Base-by-base conservation (phyloP, 1,140 invertebrate species). In the Eupeodes corollae region DNA sequence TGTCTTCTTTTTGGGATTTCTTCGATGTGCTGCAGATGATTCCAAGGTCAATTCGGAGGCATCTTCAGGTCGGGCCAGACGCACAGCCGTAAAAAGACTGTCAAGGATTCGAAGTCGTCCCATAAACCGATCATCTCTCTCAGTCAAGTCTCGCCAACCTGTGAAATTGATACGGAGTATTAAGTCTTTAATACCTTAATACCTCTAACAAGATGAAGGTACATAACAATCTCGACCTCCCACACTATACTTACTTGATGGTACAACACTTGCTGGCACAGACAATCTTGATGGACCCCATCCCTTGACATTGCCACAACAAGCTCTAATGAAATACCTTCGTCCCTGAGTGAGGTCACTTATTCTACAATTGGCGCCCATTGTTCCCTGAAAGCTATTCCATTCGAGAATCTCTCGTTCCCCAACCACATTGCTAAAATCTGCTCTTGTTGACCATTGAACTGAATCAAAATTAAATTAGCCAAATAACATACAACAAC, bases 201-300 rank as follows among this genome's bases (percentile, higher is more conserved):
- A 12, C 15, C 3, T n/a, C n/a, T n/a, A 5, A 40, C 16, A 18
- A 16, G 11, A 19, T n/a, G n/a, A n/a, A n/a, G n/a, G n/a, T n/a
- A n/a, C n/a, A n/a, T 15, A 15, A 9, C 11, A 13, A 37, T 12
- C 19, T 11, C 14, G 38, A 42, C 26, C 47, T n/a, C n/a, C n/a
- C n/a, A n/a, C n/a, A n/a, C n/a, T n/a, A n/a, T n/a, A 80, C 82
- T 83, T 70, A 91, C 91, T 91, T 55, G 91, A 94, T 12, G 91
- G 91, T 18, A 90, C 80, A 9, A 92, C 83, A 55, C 83, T 87
- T 21, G 79, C 68, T 1, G 91, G 91, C 16, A 79, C 82, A 1
- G 88, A 83, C 15, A 73, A 75, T 14, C 79, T 73, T 58, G 76
- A 87, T n/a, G 75, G 72, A 37, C 91, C 88, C 73, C 83, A 96